Conservation (phyloP, 2,797 vertebrate species). For the Synaphobranchus kaupii region DNA sequence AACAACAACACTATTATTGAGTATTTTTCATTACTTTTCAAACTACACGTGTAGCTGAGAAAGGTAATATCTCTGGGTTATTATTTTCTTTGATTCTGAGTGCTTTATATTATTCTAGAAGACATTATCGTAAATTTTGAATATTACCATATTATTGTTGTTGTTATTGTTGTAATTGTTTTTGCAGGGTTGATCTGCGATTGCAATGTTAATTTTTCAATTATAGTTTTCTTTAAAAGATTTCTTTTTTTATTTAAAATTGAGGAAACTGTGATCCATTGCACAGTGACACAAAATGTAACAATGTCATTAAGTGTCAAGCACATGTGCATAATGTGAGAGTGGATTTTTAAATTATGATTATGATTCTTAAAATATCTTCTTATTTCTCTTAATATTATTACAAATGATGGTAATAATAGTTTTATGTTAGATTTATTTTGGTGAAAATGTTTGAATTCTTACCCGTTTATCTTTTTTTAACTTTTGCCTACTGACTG, state of each 20-base stretch:
- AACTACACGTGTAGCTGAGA: conserved; percentile 71
- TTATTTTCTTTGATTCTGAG: conserved; percentile 60
- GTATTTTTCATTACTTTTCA: conserved; percentile 53
- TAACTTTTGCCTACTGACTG: conserved; percentile 35
- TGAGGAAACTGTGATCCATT: conserved; percentile 49
- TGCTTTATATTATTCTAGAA: conserved; percentile 60
- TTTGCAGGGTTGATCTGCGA: conserved; percentile 63
- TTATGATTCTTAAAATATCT: conserved; percentile 38
- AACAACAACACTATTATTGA: conserved; percentile 60
- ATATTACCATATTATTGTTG: conserved; percentile 68
- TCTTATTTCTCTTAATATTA: conserved; percentile 33
- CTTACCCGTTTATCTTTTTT: conserved; percentile 27
- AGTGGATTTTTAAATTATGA: conserved; percentile 36
- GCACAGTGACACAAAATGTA: conserved; percentile 60
- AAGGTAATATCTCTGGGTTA: conserved; percentile 62
- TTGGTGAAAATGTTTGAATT: conserved; percentile 29
- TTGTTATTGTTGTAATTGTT: conserved; percentile 70
- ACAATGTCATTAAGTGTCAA: conserved; percentile 62
- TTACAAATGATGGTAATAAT: conserved; percentile 10
- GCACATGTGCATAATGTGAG: conserved; percentile 60
- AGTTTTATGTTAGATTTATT: conserved; percentile 38
- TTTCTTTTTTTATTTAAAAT: conserved; percentile 49
- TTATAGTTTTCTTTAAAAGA: conserved; percentile 42
- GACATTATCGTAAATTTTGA: conserved; percentile 66
- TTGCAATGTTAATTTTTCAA: conserved; percentile 57